These are phyloP conservation scores for Prolemur simus DNA, from an alignment of 2,113 vertebrate species.

Conservation along the genomic window DNA sequence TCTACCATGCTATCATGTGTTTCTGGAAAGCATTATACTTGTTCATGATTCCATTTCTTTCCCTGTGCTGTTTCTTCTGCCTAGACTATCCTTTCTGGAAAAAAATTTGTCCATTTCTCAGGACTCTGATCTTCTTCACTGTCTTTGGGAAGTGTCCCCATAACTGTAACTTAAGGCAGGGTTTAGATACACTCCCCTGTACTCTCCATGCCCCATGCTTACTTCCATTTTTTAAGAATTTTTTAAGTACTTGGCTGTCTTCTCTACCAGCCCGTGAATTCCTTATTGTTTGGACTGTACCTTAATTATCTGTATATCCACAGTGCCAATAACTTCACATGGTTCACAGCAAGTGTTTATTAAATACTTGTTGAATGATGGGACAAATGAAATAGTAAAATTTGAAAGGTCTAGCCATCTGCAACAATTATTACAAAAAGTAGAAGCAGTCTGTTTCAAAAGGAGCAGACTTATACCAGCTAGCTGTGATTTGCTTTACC, in stretches of 20 bases:
- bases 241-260: not conserved
- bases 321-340: not conserved
- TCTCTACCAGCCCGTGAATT: not conserved
- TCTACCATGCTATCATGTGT: not conserved
- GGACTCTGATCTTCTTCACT: not conserved
- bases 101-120: not conserved
- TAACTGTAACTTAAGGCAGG: not conserved
- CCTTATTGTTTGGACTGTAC: not conserved
- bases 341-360: not conserved
- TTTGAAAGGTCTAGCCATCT: not conserved
- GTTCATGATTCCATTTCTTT: not conserved
- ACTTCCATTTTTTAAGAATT: not conserved
- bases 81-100: not conserved
- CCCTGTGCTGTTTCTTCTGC: not conserved
- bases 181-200: not conserved
- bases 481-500: not conserved
- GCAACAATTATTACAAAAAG: not conserved
- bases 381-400: conserved; percentile 19
- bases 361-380: not conserved
- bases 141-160: not conserved
- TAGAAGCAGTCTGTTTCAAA: not conserved
- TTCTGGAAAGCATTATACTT: not conserved
- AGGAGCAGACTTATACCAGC: not conserved
- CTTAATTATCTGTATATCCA: not conserved
- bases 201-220: not conserved